Conservation (phyloP, 2,113 vertebrate species). For the Trachemys scripta region DNA sequence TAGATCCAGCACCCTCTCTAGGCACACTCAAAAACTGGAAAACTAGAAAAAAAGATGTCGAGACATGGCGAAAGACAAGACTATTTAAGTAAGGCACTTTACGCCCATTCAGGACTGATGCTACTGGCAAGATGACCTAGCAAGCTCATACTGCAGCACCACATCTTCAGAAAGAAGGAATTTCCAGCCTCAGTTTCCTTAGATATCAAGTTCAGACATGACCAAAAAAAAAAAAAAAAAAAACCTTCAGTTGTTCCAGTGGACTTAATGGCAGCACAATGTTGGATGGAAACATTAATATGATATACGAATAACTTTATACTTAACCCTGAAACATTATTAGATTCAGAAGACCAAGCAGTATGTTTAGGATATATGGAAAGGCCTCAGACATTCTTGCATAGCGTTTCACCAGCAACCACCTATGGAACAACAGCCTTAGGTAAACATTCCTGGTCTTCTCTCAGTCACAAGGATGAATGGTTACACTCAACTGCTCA, state of each 20-base stretch:
- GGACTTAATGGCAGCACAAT: not conserved
- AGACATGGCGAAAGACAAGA: not conserved
- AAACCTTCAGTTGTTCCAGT: not conserved
- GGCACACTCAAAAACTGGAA: not conserved
- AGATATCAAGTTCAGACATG: not conserved
- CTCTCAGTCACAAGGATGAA: not conserved
- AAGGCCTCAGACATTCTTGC: not conserved
- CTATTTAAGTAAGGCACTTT: not conserved
- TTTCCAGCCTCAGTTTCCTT: not conserved
- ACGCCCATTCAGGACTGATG: not conserved
- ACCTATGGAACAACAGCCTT: not conserved
- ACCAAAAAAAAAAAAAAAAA: not conserved
- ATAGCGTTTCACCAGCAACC: not conserved
- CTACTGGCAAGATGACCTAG: not conserved
- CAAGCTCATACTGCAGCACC: not conserved
- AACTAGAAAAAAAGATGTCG: no score
- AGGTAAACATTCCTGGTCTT: not conserved
- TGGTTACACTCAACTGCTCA: fast-evolving
- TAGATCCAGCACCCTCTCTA: not conserved
- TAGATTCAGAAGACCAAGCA: not conserved
- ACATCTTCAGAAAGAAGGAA: not conserved
- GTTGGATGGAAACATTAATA: not conserved
- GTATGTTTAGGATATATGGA: not conserved
- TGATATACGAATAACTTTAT: not conserved
- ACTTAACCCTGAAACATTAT: not conserved